Conservation (phyloP, 1,140 invertebrate species). For the Tachypleus tridentatus region DNA sequence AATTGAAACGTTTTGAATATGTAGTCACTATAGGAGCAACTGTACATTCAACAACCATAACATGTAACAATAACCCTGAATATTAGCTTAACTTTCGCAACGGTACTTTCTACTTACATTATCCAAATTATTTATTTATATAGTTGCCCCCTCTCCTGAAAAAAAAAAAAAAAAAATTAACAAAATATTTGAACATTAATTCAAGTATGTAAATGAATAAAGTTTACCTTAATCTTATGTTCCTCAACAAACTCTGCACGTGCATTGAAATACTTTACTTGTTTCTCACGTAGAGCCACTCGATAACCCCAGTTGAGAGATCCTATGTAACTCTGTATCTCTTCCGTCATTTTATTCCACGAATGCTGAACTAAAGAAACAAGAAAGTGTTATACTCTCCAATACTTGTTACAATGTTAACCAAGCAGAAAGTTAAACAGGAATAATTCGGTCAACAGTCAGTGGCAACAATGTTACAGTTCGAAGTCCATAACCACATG, state of each 20-base stretch:
- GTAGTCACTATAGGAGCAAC: neutral
- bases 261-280: conserved; percentile 88
- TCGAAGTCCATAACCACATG: no score
- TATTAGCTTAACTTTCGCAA: neutral
- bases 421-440: no score
- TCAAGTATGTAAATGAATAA: neutral
- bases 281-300: conserved; percentile 48
- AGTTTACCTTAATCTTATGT: conserved; percentile 48
- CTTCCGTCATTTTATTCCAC: conserved; percentile 54
- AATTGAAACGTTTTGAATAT: no score
- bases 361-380: conserved; percentile 31
- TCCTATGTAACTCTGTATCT: conserved; percentile 75
- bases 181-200: conserved; percentile 1
- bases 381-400: neutral
- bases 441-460: no score
- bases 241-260: conserved; percentile 68
- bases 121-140: neutral
- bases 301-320: conserved; percentile 85
- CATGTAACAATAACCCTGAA: neutral
- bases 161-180: neutral
- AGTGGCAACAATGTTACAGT: no score
- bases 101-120: neutral
- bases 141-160: neutral
- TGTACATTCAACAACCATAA: neutral
- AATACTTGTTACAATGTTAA: neutral